Percentiles rank a stretch among this genome's conserved stretches.
Evolutionary conservation across 2,888 invertebrate genomes (phyloP).

Genomic region (Hirtodrosophila histrioides): DNA sequence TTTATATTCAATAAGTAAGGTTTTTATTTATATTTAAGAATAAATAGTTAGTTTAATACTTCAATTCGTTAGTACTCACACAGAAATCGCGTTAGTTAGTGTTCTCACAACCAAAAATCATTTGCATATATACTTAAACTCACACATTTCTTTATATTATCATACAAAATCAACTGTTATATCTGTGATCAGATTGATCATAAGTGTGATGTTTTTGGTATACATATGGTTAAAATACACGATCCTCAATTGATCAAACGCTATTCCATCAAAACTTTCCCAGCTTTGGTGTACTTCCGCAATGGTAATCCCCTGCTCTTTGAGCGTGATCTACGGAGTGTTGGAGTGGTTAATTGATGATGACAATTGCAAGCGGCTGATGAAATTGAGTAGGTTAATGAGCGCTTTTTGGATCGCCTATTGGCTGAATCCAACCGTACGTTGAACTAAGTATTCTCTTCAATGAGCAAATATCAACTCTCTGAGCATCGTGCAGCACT

Average conservation of each 20-base stretch:
- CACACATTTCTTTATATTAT: neutral
- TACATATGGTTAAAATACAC: constrained; percentile 96
- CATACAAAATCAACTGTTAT: constrained; percentile 95
- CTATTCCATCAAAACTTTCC: constrained; percentile 97
- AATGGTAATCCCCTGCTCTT: constrained; percentile 95
- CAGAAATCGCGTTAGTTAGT: no score
- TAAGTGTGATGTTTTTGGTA: constrained; percentile 96
- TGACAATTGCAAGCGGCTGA: constrained; percentile 95
- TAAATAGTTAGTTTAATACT: no score
- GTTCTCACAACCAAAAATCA: no score
- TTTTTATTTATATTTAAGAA: no score
- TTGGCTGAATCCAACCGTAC: constrained; percentile 94
- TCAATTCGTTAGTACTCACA: no score
- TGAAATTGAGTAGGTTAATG: constrained; percentile 96
- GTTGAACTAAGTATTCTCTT: no score
- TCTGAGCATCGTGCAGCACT: no score
- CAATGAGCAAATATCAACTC: no score
- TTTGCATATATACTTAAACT: neutral
- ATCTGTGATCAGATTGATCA: constrained; percentile 97
- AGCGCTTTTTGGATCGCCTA: constrained; percentile 93
- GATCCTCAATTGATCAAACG: constrained; percentile 95
- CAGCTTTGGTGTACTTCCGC: constrained; percentile 95
- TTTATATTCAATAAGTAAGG: no score
- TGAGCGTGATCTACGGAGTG: constrained; percentile 96
- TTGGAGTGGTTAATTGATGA: constrained; percentile 97